Percentiles rank a stretch among this genome's conserved stretches.
Evolutionary conservation across 1,140 invertebrate genomes (phyloP).

Genomic region (Homarus americanus): DNA sequence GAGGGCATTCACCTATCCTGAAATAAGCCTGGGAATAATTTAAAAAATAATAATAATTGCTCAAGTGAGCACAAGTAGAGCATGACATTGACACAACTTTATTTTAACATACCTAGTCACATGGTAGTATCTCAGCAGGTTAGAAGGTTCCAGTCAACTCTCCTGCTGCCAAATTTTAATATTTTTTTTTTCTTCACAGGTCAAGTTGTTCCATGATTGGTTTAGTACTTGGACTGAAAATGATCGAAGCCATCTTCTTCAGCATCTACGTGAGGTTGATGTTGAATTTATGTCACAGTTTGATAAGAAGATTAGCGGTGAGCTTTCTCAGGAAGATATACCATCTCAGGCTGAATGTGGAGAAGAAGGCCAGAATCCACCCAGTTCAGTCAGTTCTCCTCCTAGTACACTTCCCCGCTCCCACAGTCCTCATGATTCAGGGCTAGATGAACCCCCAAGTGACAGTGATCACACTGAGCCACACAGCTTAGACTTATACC

Average conservation of each 20-base stretch:
- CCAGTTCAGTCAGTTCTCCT: conserved; percentile 64
- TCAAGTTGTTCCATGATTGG: conserved; percentile 75
- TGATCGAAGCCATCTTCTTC: conserved; percentile 59
- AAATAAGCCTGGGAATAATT: too few species aligned
- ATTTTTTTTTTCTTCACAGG: conserved; percentile 30
- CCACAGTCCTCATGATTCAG: conserved; percentile 70
- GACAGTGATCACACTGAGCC: conserved; percentile 56
- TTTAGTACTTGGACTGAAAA: conserved; percentile 63
- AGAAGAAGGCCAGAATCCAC: conserved; percentile 50
- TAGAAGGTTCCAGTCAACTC: too few species aligned
- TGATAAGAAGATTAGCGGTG: conserved; percentile 37
- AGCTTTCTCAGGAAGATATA: neutral
- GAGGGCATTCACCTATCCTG: too few species aligned
- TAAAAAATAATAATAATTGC: too few species aligned
- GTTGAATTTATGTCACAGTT: conserved; percentile 61
- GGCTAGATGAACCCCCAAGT: conserved; percentile 54
- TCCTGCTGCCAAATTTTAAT: too few species aligned
- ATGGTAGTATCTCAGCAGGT: too few species aligned
- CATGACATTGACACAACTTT: too few species aligned
- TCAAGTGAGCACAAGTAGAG: too few species aligned
- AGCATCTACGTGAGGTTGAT: conserved; percentile 58
- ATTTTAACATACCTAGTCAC: too few species aligned
- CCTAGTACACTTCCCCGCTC: conserved; percentile 63
- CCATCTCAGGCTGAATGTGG: neutral
- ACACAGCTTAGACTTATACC: conserved; percentile 48